Conservation (phyloP, 2,888 invertebrate genomes). For the Oegoconia quadripuncta region DNA sequence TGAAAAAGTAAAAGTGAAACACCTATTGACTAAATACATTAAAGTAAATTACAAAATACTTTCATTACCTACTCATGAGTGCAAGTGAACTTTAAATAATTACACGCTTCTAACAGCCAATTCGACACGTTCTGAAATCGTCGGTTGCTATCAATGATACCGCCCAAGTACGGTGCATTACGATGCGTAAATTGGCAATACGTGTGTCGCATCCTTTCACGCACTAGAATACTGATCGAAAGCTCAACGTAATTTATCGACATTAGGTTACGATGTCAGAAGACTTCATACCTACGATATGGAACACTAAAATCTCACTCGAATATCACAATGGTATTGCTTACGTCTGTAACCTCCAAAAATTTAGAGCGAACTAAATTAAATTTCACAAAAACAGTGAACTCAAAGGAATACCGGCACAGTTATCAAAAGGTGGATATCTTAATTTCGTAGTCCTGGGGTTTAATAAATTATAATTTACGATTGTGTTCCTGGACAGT, state of each 20-base stretch:
- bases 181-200: constrained; percentile 58
- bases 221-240: constrained; percentile 44
- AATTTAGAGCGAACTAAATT: constrained; percentile 53
- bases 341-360: constrained; percentile 53
- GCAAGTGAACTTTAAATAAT: background rate
- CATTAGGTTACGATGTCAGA: constrained; percentile 59
- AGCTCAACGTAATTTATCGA: constrained; percentile 51
- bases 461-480: constrained; percentile 76
- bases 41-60: too few species aligned
- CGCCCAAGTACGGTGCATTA: constrained; percentile 20
- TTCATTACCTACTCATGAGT: too few species aligned
- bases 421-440: constrained; percentile 60
- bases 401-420: constrained; percentile 62
- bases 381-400: constrained; percentile 35
- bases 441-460: constrained; percentile 66
- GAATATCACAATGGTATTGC: constrained; percentile 12
- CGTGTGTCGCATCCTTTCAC: constrained; percentile 56
- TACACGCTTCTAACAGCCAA: background rate
- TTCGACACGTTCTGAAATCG: constrained; percentile 14
- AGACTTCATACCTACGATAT: constrained; percentile 16
- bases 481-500: constrained; percentile 58
- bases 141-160: constrained; percentile 12
- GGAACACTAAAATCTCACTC: too few species aligned
- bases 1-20: constrained; percentile 54
- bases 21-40: too few species aligned